Base-by-base conservation (phyloP, 2,888 invertebrate genomes). In the Troilus luridus region DNA sequence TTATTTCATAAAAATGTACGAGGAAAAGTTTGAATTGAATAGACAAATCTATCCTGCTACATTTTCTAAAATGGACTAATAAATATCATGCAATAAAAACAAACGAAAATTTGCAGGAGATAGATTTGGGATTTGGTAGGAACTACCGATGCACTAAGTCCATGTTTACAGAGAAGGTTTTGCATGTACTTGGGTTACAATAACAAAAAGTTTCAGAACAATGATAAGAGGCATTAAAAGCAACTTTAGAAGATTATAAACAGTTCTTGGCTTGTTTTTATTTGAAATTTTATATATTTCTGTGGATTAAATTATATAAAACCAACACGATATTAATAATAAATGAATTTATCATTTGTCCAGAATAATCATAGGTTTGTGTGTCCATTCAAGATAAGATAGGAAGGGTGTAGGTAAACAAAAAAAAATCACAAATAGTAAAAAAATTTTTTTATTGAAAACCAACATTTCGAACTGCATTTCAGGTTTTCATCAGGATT, bases 131-230 rank as follows among this genome's bases (percentile, higher is more conserved):
- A 19, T 77, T 41, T 5, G 27, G 0, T 1, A 0, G 19, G 27
- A 41, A 77, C 72, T 77, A 77, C 72, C 41, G 41, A 77, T 17
- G 72, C 72, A 77, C 72, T 19, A 41, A 77, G 72, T 41, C 72
- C 72, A 77, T 77, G 72, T 77, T 77, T 77, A 77, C 72, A 12
- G 8, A 19, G 72, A 8, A 77, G 72, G 72, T 77, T 77, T 77
- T 77, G 0, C 14, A 77, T 17, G 27, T 5, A 19, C 27, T 1
- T 77, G 17, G 72, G 72, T 77, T 77, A 77, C 19, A 77, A 77
- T 41, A 77, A 77, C 72, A 77, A 77, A 77, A 19, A 12, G 27
- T 12, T 24, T 24, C 12, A 12, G 5, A 27, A 59, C 59, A 59
- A 12, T 5, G 41, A 77, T 77, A 41, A 77, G 27, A 77, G 72